Conservation (phyloP, 2,113 vertebrate genomes). For the Echinops telfairi region DNA sequence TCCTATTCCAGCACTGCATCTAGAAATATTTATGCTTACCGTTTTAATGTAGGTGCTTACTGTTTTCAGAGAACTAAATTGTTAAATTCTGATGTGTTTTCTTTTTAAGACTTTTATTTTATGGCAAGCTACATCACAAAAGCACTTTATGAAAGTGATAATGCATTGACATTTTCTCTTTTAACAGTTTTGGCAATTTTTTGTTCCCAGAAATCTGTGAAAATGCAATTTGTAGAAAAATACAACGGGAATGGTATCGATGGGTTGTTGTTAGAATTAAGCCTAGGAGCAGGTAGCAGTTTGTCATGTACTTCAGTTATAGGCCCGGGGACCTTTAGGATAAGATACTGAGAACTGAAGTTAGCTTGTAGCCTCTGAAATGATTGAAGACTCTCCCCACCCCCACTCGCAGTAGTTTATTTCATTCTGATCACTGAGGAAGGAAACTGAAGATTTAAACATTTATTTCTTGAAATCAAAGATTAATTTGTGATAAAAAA, state of each 20-base stretch:
- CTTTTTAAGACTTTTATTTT: background rate
- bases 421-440: background rate
- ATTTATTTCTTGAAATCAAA: slow-evolving; percentile 34
- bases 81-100: background rate
- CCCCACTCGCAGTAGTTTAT: background rate
- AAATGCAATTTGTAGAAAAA: background rate
- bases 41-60: slow-evolving; percentile 18
- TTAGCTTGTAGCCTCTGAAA: background rate
- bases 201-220: slow-evolving; percentile 43
- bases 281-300: background rate
- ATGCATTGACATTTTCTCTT: slow-evolving; percentile 4
- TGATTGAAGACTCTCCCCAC: background rate
- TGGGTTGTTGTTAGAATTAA: background rate
- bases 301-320: background rate
- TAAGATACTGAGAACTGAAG: background rate
- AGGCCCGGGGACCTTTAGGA: background rate
- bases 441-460: slow-evolving; percentile 2
- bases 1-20: background rate
- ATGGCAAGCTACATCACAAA: slow-evolving; percentile 37
- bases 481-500: slow-evolving; percentile 46
- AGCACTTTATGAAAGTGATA: background rate
- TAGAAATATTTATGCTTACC: background rate
- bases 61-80: background rate
- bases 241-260: background rate
- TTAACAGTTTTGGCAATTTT: slow-evolving; percentile 24